Base-by-base conservation (phyloP, 2,797 vertebrate genomes). In the Yasuhikotakia modesta region DNA sequence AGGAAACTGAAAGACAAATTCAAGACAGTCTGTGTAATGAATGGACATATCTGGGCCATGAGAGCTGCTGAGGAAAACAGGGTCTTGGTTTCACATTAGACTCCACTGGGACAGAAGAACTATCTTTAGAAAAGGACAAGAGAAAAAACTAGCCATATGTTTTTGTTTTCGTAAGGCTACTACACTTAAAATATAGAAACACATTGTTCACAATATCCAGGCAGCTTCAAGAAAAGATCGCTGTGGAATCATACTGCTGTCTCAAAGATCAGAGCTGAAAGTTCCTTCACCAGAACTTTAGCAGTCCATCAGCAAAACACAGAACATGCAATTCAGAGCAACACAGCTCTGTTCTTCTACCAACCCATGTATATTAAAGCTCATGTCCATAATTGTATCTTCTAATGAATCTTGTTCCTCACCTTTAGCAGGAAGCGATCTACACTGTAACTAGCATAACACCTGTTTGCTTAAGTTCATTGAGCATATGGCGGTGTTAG, bases 41-140 rank as follows among this genome's bases (percentile, higher is more conserved):
- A 84, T 78, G 63, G 60, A 70, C 78, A 74, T 85, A 89, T 83
- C 84, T 85, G 72, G 83, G 85, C 79, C 82, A 79, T 63, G 57
- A 79, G 64, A 81, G 72, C 63, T 78, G 64, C 70, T 48, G 53
- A 66, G 75, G 64, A 80, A 78, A 81, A 83, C 63, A 79, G 64
- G 17, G 73, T 46, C 66, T 79, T n/a, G 66, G 79, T 53, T 83
- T 80, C 71, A 67, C 6, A 50, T 14, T n/a, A 21, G 17, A 66
- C 48, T 79, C 71, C 58, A 64, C 17, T 21, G 67, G 53, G 61
- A 84, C 53, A 30, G 64, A 70, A 35, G 43, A n/a, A 70, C 60
- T 79, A 78, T 76, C 63, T 79, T 80, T 83, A 83, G 48, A 58
- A 70, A 67, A 30, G 73, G 82, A 58, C 75, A 79, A 67, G 80